A percentile compares a stretch with the other conserved stretches of the same genome.
These are phyloP conservation scores for Picathartes gymnocephalus DNA, from an alignment of 2,113 vertebrate species.

Conservation along the genomic window DNA sequence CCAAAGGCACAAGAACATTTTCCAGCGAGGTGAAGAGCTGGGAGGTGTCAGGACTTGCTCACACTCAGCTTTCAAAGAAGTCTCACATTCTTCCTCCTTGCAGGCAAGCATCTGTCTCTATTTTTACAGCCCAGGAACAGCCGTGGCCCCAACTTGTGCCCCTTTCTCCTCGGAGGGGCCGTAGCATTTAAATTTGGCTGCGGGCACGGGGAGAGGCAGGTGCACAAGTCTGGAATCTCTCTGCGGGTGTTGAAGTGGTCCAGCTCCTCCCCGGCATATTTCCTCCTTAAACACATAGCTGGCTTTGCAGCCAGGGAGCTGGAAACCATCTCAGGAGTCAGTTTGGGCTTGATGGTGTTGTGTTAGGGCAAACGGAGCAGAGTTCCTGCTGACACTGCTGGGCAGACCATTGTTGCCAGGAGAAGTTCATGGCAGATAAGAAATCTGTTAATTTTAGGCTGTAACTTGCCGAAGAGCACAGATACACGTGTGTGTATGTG, in stretches of 20 bases:
- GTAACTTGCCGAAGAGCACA: background rate
- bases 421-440: background rate
- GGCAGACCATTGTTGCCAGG: background rate
- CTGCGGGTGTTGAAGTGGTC: background rate
- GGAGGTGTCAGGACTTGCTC: constrained; percentile 57
- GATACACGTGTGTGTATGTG: background rate
- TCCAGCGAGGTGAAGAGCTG: constrained; percentile 36
- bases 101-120: constrained; percentile 37
- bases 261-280: background rate
- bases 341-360: background rate
- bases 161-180: background rate
- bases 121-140: constrained; percentile 49
- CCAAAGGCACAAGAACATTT: constrained; percentile 38
- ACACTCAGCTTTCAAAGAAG: constrained; percentile 32
- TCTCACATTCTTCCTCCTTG: constrained; percentile 25
- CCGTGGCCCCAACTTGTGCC: constrained; percentile 9
- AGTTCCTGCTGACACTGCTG: background rate
- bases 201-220: constrained; percentile 34
- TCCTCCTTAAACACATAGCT: constrained; percentile 7
- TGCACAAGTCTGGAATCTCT: constrained; percentile 42
- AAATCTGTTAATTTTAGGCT: background rate
- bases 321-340: background rate
- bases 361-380: background rate
- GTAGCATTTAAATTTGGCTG: constrained; percentile 23
- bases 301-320: background rate